Base-by-base conservation (phyloP, 2,888 invertebrate species). In the Apotomis capreana region DNA sequence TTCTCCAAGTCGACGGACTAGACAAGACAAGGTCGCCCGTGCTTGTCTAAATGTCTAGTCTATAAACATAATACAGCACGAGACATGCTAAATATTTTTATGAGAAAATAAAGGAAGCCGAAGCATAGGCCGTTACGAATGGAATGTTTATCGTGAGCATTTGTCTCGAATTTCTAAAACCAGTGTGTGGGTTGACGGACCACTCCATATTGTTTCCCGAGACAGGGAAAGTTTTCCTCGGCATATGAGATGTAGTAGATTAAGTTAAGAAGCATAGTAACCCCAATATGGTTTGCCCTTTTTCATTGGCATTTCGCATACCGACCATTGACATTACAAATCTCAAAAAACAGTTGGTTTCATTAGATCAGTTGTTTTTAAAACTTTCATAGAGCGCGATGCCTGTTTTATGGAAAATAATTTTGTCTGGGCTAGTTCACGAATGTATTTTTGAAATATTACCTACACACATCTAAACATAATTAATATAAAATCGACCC, bases 141-240 rank as follows among this genome's bases (percentile, higher is more conserved):
- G 55, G 46, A 62, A 55, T 65, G 46, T 65, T 46, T 57, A 64
- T 57, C 55, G 26, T 26, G 4, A 37, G 15, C 49, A 62, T 62
- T 57, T 40, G 62, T 46, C 12, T 8, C 57, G 49, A 57, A 37
- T 70, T 65, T 65, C 70, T 70, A 65, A 70, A 70, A 60, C 65
- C 46, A 54, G 36, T 54, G 46, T n/a, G 59, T 55, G 70, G 70
- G 54, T 51, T 51, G 13, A 46, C 15, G 37, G 58, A 46, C 26
- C 12, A 54, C 36, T 64, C 58, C 52, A 54, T 64, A 64, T 49
- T 49, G 52, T 70, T 70, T 65, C 15, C 36, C 59, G 65, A 13
- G 15, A 26, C 55, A 54, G 13, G 44, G 64, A 46, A 40, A 64
- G 58, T 64, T 65, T 65, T 58, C 55, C 51, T 58, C 26, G 9